A percentile compares a stretch with the other conserved stretches of the same genome.
Evolutionary conservation across 2,888 invertebrate species (phyloP).

Genomic region (Apomyelois bistriatella): DNA sequence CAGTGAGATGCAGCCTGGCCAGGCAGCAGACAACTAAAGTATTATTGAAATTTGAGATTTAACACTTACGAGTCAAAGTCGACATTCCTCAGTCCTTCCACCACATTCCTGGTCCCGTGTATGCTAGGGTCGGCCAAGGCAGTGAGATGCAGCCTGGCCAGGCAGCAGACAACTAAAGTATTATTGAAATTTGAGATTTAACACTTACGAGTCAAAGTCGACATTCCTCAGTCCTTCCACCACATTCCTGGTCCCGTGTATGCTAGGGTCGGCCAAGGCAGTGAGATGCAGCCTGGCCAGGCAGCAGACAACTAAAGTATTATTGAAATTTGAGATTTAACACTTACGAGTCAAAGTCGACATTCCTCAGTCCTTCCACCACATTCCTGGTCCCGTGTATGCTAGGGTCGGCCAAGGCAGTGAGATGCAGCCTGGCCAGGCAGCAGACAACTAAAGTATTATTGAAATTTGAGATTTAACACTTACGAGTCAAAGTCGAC

Average conservation of each 20-base stretch:
- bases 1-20: constrained; percentile 81
- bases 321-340: no score
- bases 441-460: constrained; percentile 96
- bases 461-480: no score
- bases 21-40: constrained; percentile 88
- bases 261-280: constrained; percentile 91
- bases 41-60: no score
- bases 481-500: constrained; percentile 89
- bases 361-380: constrained; percentile 85
- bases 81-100: constrained; percentile 86
- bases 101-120: constrained; percentile 89
- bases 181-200: no score
- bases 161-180: constrained; percentile 94
- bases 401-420: constrained; percentile 92
- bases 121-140: constrained; percentile 93
- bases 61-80: constrained; percentile 85
- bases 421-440: constrained; percentile 82
- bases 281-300: constrained; percentile 83
- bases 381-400: constrained; percentile 91
- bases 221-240: constrained; percentile 87
- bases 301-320: constrained; percentile 87
- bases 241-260: constrained; percentile 90
- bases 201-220: constrained; percentile 85
- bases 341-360: constrained; percentile 87
- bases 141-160: constrained; percentile 82